Evolutionary conservation across 2,797 vertebrate species (phyloP).

Genomic region (Neosilurus hyrtlii): DNA sequence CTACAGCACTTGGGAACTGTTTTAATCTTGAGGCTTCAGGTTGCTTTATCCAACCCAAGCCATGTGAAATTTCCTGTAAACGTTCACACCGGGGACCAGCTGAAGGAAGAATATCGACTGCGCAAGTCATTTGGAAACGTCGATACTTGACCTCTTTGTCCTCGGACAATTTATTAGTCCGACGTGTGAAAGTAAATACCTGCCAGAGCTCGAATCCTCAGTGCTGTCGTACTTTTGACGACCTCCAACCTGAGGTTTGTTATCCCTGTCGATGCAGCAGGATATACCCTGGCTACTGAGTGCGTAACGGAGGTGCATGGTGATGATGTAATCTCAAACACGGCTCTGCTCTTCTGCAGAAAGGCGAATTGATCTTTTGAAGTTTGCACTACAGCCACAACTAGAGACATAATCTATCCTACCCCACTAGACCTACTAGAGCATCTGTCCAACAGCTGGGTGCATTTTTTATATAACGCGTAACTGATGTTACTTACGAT

Average conservation of each 20-base stretch:
- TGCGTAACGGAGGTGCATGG: neutral
- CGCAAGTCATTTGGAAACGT: constrained; percentile 36
- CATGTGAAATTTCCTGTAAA: neutral
- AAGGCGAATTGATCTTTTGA: constrained; percentile 9
- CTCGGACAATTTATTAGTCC: neutral
- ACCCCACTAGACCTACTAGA: neutral
- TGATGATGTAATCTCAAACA: constrained; percentile 26
- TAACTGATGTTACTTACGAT: constrained; percentile 41
- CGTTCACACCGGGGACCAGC: neutral
- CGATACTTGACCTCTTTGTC: constrained; percentile 9
- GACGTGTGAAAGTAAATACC: neutral
- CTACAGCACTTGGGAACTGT: neutral
- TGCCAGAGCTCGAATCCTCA: neutral
- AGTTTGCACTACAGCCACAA: neutral
- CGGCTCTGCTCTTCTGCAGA: constrained; percentile 5
- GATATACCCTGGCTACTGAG: neutral
- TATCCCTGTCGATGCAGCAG: neutral
- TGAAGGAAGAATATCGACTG: constrained; percentile 33
- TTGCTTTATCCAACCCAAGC: neutral
- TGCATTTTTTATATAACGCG: neutral
- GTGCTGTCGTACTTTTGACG: neutral
- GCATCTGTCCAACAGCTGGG: neutral
- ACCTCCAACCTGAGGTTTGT: neutral
- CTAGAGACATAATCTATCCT: neutral
- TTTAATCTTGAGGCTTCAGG: neutral